Percentiles rank a stretch among this genome's conserved stretches.
phyloP scores from a whole-genome alignment of 2,888 invertebrate species.

The Synanthedon andrenaeformis region DNA sequence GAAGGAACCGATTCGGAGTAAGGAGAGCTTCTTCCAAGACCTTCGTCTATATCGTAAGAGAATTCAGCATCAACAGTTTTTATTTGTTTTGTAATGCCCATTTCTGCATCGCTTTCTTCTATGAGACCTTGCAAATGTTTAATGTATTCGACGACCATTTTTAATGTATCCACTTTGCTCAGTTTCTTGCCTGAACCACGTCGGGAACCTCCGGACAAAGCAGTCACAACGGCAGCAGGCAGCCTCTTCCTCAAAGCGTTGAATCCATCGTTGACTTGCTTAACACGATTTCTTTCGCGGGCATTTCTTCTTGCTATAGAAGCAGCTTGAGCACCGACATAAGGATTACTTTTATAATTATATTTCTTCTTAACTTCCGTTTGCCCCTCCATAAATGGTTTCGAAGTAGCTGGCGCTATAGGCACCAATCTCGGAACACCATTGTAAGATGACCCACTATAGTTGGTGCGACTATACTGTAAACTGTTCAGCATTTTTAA shows the following conservation, averaged over 20 bases:
- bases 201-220: conserved; percentile 73
- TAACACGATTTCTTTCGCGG: conserved; percentile 94
- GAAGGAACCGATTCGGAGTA: conserved; percentile 70
- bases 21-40: conserved; percentile 45
- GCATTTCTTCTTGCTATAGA: conserved; percentile 93
- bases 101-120: conserved; percentile 74
- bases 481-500: neutral
- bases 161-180: conserved; percentile 90
- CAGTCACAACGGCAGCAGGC: conserved; percentile 81
- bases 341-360: conserved; percentile 70
- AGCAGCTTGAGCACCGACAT: conserved; percentile 76
- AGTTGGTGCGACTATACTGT: neutral
- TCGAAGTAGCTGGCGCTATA: conserved; percentile 67
- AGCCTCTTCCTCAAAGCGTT: conserved; percentile 87
- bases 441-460: conserved; percentile 4
- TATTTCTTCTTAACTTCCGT: conserved; percentile 74
- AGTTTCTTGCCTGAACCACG: conserved; percentile 86
- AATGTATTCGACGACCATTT: conserved; percentile 92
- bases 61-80: conserved; percentile 16
- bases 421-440: conserved; percentile 47
- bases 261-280: conserved; percentile 94
- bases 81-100: conserved; percentile 25
- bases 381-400: conserved; percentile 32
- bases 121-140: conserved; percentile 82
- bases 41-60: conserved; percentile 41